Base-by-base conservation (phyloP, 2,797 vertebrate genomes). In the Gobionotothen gibberifrons region DNA sequence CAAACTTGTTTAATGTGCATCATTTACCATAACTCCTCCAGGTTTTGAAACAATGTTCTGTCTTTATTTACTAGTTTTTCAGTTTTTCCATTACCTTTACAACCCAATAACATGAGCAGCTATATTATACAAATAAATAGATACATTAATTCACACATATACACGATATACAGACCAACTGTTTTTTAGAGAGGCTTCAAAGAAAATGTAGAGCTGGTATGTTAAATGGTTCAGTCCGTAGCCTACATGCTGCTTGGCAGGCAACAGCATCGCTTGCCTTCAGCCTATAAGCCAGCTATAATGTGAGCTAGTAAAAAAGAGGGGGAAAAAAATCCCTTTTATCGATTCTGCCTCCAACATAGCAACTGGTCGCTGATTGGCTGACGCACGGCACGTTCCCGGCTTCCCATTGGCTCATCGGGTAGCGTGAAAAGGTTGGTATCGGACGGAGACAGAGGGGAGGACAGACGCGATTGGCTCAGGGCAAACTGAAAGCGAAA, bases 331-430 rank as follows among this genome's bases (percentile, higher is more conserved):
- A 83, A 76, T 48, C 26, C 65, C 63, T 69, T 79, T 87, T 87
- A 90, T 90, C 88, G 92, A 93, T 92, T 93, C 91, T 93, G 87
- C 92, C 80, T 90, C 83, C 75, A 58, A 90, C 93, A 92, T 94
- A 93, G 93, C 93, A 93, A 94, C 93, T 92, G 83, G 15, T 10
- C 64, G 61, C 56, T 73, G 89, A 93, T 93, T 93, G 93, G 93
- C 60, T 62, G 26, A 49, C 14, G 19, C 48, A 0, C 22, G 2
- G 79, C 60, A 32, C 55, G 57, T 60, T 79, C 76, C 1, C 53
- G 47, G 6, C 14, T 68, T 88, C 46, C 46, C 29, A 93, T 93
- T 93, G 91, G 93, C 44, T 56, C 74, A 0, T 1, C 3, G n/a
- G 5, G 67, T 36, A 69, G 83, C 76, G 82, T 88, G 88, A 85